A percentile compares a stretch with the other conserved stretches of the same genome.
phyloP scores from a whole-genome alignment of 2,888 invertebrate species.

The Helleia helle region DNA sequence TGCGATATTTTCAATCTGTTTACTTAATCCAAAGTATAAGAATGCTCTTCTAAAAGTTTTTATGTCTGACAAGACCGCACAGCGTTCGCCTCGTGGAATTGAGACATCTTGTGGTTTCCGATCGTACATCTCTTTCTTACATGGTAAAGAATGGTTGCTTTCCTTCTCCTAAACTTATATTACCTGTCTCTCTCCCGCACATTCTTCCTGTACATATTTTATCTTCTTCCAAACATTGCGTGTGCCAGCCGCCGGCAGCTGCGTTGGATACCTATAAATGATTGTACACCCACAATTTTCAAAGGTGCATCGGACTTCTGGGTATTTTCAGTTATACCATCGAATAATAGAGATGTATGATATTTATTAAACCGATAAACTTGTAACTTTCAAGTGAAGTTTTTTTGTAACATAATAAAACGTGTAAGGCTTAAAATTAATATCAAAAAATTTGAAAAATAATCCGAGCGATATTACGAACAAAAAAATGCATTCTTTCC shows the following conservation, averaged over 20 bases:
- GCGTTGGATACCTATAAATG: conserved; percentile 63
- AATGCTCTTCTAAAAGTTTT: conserved; percentile 60
- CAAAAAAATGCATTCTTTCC: too few relatives aligned
- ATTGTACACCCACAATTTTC: conserved; percentile 55
- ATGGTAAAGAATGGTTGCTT: conserved; percentile 36
- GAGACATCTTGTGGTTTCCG: conserved; percentile 75
- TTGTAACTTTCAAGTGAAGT: too few relatives aligned
- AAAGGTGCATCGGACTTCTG: conserved; percentile 39
- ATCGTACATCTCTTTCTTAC: conserved; percentile 58
- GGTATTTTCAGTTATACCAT: conserved; percentile 25
- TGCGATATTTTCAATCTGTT: conserved; percentile 9
- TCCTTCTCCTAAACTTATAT: conserved; percentile 58
- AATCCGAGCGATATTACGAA: too few relatives aligned
- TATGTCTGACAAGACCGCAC: conserved; percentile 59
- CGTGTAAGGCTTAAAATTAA: too few relatives aligned
- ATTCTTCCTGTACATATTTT: conserved; percentile 58
- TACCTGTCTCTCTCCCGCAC: conserved; percentile 52
- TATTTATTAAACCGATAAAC: conserved; percentile 13
- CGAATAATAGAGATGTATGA: not conserved
- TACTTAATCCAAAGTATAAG: conserved; percentile 39
- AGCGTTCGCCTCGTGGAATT: conserved; percentile 68
- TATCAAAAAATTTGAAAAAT: too few relatives aligned
- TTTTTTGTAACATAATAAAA: too few relatives aligned
- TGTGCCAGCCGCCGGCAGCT: conserved; percentile 60
- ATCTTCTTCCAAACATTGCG: conserved; percentile 70